Evolutionary conservation across 2,888 invertebrate genomes (phyloP), one percentile per base, ranked within the genome.

Genomic region (Cheilosia vernalis): DNA sequence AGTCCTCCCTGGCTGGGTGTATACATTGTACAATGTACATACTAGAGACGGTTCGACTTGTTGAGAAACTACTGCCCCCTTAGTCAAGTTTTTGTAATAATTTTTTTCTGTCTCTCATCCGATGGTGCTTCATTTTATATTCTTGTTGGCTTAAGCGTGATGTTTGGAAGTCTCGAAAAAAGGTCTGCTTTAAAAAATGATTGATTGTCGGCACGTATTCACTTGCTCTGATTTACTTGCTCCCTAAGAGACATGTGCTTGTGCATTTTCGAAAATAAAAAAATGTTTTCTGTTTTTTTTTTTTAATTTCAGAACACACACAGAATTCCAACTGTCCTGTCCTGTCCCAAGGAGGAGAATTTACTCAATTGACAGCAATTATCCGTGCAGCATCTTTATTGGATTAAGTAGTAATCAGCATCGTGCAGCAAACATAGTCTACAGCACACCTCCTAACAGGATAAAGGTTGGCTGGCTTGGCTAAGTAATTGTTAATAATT

Each of bases 31-130:
- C n/a, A n/a, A n/a, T n/a, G 13, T 47, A 56, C 44, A 79, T 40
- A 79, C 24, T 47, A 56, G 37, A 79, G 47, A 79, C 24, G 79
- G 53, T 56, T 74, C 63, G 49, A 6, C 63, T 69, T 58, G 79
- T 69, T 79, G 74, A 74, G 67, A 79, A 79, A 78, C 67, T 63
- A 79, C 58, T 73, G 21, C 67, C 24, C 15, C 60, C 69, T 64
- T 47, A 64, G 42, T 69, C 53, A 74, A 44, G 63, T 74, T 79
- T 79, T 74, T 58, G 74, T 69, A 67, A 83, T 72, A 42, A 51
- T 27, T 56, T 77, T 77, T 64, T 51, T 61, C 37, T 44, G 15
- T 13, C 37, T 9, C 10, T 49, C 27, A 9, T 24, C 33, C 42
- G n/a, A 69, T 40, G 44, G 47, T n/a, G 49, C 33, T 47, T 27